A percentile compares a stretch with the other conserved stretches of the same genome.
Conservation (phyloP, 2,888 invertebrate genomes). For the Serripes groenlandicus region DNA sequence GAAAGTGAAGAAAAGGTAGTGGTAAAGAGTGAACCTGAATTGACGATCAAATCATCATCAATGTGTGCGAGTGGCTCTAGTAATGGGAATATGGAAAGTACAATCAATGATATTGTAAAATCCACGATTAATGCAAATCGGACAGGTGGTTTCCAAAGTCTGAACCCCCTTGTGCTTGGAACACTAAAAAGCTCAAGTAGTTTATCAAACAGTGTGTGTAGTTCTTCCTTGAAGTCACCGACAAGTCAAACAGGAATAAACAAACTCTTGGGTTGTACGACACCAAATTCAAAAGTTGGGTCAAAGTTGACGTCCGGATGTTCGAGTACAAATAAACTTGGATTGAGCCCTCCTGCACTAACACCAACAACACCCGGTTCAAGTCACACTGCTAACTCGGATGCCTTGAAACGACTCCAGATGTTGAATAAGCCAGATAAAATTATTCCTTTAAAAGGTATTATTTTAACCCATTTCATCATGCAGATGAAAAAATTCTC, state of each 20-base stretch:
- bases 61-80: slow-evolving; percentile 36
- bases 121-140: slow-evolving; percentile 55
- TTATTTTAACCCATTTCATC: too few relatives aligned
- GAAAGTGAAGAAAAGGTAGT: not conserved
- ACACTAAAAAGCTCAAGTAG: slow-evolving; percentile 37
- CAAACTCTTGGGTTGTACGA: slow-evolving; percentile 15
- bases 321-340: slow-evolving; percentile 30
- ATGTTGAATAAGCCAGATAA: slow-evolving; percentile 70
- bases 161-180: slow-evolving; percentile 56
- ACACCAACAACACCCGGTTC: slow-evolving; percentile 1
- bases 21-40: slow-evolving; percentile 24
- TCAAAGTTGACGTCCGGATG: slow-evolving; percentile 44
- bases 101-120: slow-evolving; percentile 63
- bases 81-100: slow-evolving; percentile 59
- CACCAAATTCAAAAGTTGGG: slow-evolving; percentile 22
- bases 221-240: slow-evolving; percentile 20
- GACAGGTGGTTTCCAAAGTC: slow-evolving; percentile 59
- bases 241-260: slow-evolving; percentile 14
- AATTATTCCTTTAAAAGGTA: slow-evolving; percentile 74
- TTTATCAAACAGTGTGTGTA: slow-evolving; percentile 15
- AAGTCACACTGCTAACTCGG: slow-evolving; percentile 21
- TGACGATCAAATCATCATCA: slow-evolving; percentile 2
- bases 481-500: too few relatives aligned
- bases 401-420: slow-evolving; percentile 65
- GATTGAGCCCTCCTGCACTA: slow-evolving; percentile 14